Evolutionary conservation across 2,113 vertebrate genomes (phyloP), one percentile per base, ranked within the genome.

Genomic region (Perca fluviatilis): DNA sequence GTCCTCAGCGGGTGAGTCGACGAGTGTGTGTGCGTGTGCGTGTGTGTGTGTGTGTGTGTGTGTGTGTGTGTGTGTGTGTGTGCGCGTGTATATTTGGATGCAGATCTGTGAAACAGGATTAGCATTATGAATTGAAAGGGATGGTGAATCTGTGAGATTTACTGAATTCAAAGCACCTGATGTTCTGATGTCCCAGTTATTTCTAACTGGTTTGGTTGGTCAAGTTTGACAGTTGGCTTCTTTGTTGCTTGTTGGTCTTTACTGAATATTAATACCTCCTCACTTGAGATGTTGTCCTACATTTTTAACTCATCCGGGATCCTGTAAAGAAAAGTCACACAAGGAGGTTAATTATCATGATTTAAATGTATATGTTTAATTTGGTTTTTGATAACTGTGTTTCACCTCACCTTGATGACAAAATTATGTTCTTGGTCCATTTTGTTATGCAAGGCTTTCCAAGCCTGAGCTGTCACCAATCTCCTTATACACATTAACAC

Each of bases 1-100:
- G 98, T 99, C 76, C 97, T 99, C 89, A 99, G 98, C 0, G 98
- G 98, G 98, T 99, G 92, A 98, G 98, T 97, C 12, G 1, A 74
- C 21, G 27, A 0, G 30, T 70, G 46, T 76, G 51, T 75, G 18
- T 80, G n/a, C n/a, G 21, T 73, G 57, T 79, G 54, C 7, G 4
- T 80, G 68, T 82, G 47, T 71, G 46, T 77, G 58, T 83, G 77
- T 75, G 74, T 70, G 49, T 61, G 46, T 79, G 57, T 43, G 53
- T 49, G 74, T 58, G 53, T 33, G 71, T 50, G 46, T 74, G 57
- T 43, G 54, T 33, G 74, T 58, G 53, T 50, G 71, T 62, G 58
- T 16, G 23, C 15, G 15, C 14, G 1, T 18, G 8, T 25, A 8
- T 33, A 13, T 67, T 40, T 70, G 13, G 47, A 68, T 64, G 43